These are phyloP conservation scores for Kryptolebias marmoratus DNA, from an alignment of 2,113 vertebrate species.

Conservation along the genomic window DNA sequence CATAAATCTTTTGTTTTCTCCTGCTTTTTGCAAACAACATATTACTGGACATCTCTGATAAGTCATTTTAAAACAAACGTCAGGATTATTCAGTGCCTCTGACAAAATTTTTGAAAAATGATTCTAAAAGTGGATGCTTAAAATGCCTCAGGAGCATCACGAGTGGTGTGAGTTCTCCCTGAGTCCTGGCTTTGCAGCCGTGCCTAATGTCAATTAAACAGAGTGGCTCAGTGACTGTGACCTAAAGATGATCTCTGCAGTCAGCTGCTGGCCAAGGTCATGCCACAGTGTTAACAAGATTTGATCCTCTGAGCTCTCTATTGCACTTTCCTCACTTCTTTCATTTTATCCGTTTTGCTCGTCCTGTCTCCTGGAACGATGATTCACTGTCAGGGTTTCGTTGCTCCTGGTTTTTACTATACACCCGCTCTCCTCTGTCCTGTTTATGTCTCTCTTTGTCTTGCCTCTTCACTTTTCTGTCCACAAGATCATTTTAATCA, in stretches of 20 bases:
- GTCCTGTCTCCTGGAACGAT: slow-evolving; percentile 49
- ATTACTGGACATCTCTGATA: not conserved
- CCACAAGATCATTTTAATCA: slow-evolving; percentile 67
- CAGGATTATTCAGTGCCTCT: not conserved
- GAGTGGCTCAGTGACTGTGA: slow-evolving; percentile 76
- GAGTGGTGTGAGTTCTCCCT: slow-evolving; percentile 28
- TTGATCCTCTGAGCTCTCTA: slow-evolving; percentile 68
- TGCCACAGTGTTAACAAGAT: slow-evolving; percentile 78
- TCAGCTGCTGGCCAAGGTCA: slow-evolving; percentile 78
- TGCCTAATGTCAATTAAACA: slow-evolving; percentile 78
- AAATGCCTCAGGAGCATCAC: slow-evolving; percentile 6
- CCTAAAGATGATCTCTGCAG: slow-evolving; percentile 75
- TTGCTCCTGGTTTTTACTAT: slow-evolving; percentile 46
- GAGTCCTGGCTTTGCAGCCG: slow-evolving; percentile 15
- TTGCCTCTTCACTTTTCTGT: slow-evolving; percentile 30
- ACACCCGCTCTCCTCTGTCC: slow-evolving; percentile 28
- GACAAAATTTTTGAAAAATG: not conserved
- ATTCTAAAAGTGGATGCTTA: not conserved
- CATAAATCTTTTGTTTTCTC: not conserved
- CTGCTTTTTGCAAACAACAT: not conserved
- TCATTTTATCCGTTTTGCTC: slow-evolving; percentile 57
- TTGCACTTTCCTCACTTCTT: slow-evolving; percentile 49
- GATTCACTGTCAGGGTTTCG: slow-evolving; percentile 71
- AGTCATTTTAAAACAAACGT: not conserved
- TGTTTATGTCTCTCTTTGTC: slow-evolving; percentile 46